Evolutionary conservation across 2,797 vertebrate genomes (phyloP).

Genomic region (Spondyliosoma cantharus): DNA sequence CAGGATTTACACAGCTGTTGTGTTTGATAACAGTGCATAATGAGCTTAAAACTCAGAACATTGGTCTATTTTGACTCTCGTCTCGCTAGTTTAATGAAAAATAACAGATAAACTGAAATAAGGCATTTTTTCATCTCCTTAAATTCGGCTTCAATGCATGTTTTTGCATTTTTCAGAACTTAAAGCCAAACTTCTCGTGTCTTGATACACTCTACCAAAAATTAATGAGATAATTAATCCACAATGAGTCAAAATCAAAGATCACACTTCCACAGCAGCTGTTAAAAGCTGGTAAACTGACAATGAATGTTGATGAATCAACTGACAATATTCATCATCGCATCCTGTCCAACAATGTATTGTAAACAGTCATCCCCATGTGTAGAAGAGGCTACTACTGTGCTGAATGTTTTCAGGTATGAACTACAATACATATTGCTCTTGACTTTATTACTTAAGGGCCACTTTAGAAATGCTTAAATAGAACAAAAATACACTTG

Average conservation of each 20-base stretch:
- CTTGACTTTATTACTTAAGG: constrained; percentile 8
- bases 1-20: neutral
- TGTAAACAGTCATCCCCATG: neutral
- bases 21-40: neutral
- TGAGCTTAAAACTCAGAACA: neutral
- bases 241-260: too few species aligned
- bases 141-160: too few species aligned
- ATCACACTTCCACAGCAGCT: neutral
- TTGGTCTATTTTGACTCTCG: neutral
- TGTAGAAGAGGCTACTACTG: neutral
- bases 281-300: constrained; percentile 6
- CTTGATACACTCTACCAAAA: too few species aligned
- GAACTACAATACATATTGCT: neutral
- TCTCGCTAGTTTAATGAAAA: neutral
- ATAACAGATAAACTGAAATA: neutral
- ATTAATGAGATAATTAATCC: too few species aligned
- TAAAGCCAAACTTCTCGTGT: too few species aligned
- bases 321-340: constrained; percentile 7
- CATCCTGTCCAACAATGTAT: neutral
- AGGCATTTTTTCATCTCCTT: too few species aligned
- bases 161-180: too few species aligned
- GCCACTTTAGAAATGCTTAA: neutral
- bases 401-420: neutral
- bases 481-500: neutral
- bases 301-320: constrained; percentile 15